These are phyloP conservation scores for Drosophila merina DNA, from an alignment of 2,888 invertebrate genomes.

Conservation along the genomic window DNA sequence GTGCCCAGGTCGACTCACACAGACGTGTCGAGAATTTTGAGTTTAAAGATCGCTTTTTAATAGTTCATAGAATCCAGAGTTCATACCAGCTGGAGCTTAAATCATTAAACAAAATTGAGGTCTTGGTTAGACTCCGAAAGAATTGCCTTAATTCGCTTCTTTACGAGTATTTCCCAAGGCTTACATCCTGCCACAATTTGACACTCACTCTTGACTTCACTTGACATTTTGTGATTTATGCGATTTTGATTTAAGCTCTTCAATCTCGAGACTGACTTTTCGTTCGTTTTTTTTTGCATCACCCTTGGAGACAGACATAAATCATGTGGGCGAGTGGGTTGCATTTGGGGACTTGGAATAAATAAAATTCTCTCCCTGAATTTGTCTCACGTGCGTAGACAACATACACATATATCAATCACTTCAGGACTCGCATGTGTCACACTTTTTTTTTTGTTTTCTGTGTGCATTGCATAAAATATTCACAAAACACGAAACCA, in stretches of 20 bases:
- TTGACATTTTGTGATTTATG: conserved; percentile 59
- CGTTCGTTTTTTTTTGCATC: conserved; percentile 15
- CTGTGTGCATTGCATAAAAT: conserved; percentile 60
- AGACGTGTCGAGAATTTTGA: conserved; percentile 23
- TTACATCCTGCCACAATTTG: conserved; percentile 10
- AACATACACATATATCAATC: conserved; percentile 57
- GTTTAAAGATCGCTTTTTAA: conserved; percentile 27
- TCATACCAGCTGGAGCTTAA: conserved; percentile 26
- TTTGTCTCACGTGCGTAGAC: conserved; percentile 58
- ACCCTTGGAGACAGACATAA: conserved; percentile 30
- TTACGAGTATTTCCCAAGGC: not conserved
- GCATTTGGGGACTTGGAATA: conserved; percentile 18
- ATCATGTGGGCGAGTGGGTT: conserved; percentile 34
- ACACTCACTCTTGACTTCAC: conserved; percentile 20
- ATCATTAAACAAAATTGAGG: conserved; percentile 21
- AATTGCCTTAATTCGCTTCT: not conserved
- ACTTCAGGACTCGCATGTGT: conserved; percentile 55
- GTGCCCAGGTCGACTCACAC: conserved; percentile 17
- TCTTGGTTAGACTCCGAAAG: conserved; percentile 7
- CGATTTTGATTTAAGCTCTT: conserved; percentile 50
- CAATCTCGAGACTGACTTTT: conserved; percentile 21
- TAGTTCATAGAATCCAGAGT: conserved; percentile 8
- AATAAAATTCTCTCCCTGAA: conserved; percentile 16
- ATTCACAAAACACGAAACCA: conserved; percentile 35
- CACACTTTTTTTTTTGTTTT: conserved; percentile 48